Conservation (phyloP, 2,797 vertebrate genomes). For the Lepilemur septentrionalis region DNA sequence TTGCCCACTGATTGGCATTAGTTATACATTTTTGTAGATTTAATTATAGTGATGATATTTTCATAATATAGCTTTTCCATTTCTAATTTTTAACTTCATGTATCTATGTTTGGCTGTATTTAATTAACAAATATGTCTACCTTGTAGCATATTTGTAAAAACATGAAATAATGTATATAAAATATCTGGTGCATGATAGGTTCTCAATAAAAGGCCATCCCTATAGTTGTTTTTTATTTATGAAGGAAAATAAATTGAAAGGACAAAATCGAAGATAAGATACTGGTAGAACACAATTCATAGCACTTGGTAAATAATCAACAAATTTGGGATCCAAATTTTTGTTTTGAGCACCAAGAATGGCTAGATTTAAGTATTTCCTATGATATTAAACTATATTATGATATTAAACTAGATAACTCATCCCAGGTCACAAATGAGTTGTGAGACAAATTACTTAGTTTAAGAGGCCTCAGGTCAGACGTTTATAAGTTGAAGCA, state of each 20-base stretch:
- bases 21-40: neutral
- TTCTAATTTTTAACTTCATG: slow-evolving; percentile 7
- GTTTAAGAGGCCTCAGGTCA: neutral
- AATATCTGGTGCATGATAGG: neutral
- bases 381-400: neutral
- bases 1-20: neutral
- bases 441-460: neutral
- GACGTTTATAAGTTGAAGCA: slow-evolving; percentile 42
- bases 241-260: slow-evolving; percentile 12
- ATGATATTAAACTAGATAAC: slow-evolving; percentile 24
- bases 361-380: neutral
- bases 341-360: neutral
- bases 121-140: neutral
- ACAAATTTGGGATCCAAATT: neutral
- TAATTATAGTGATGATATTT: neutral
- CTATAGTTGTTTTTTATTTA: neutral
- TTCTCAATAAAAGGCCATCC: neutral
- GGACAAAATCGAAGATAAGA: neutral
- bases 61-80: neutral
- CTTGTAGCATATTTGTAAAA: slow-evolving; percentile 6
- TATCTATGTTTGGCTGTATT: neutral
- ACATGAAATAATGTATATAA: neutral
- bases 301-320: neutral
- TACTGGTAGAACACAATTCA: neutral
- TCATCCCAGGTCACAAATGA: neutral